Percentiles rank a stretch among this genome's conserved stretches.
Evolutionary conservation across 2,888 invertebrate genomes (phyloP).

Genomic region (Luperina testacea): DNA sequence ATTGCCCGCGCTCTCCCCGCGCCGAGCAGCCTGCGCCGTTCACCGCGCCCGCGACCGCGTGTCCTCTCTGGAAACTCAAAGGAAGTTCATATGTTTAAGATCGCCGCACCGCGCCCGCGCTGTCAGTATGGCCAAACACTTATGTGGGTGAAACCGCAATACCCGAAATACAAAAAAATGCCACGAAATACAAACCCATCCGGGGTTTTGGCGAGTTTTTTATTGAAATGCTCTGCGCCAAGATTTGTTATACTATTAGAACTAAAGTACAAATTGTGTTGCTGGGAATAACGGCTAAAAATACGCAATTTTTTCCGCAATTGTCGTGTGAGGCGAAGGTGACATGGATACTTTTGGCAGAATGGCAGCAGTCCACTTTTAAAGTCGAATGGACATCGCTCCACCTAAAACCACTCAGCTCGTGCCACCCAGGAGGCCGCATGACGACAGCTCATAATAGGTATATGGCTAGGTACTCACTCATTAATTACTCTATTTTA

Average conservation of each 20-base stretch:
- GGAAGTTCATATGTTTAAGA: no score
- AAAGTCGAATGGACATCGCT: neutral
- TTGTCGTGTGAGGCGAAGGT: neutral
- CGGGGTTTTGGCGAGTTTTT: conserved; percentile 1
- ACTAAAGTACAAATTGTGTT: neutral
- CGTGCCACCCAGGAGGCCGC: no score
- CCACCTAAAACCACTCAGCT: neutral
- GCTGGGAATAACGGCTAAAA: neutral
- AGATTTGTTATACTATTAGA: conserved; percentile 14
- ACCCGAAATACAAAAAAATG: neutral
- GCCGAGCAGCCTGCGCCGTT: no score
- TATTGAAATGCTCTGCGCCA: conserved; percentile 23
- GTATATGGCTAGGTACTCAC: neutral
- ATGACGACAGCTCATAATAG: no score
- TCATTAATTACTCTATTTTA: neutral
- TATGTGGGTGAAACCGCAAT: no score
- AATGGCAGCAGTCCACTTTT: neutral
- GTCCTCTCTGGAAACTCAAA: no score
- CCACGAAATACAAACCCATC: no score
- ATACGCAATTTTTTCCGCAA: conserved; percentile 1
- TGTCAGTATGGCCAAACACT: no score
- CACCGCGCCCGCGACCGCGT: no score
- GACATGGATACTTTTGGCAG: conserved; percentile 1
- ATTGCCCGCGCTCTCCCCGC: no score
- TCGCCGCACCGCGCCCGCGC: no score